These are phyloP conservation scores for Dasyurus viverrinus DNA, from an alignment of 2,113 vertebrate species.

Conservation along the genomic window DNA sequence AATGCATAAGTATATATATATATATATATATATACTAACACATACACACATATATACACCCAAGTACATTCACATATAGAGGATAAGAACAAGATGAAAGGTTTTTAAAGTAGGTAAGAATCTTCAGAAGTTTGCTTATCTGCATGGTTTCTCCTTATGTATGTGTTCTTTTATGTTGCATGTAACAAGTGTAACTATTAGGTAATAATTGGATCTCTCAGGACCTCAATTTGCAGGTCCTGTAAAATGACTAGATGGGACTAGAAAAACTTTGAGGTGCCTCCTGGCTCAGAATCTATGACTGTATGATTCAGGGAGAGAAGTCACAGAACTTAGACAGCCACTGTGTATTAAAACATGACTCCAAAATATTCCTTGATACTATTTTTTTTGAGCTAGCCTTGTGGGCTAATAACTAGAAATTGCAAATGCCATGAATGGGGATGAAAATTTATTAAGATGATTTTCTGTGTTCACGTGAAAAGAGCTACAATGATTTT, in stretches of 20 bases:
- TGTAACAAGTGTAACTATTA: neutral
- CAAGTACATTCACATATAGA: neutral
- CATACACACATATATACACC: too few relatives aligned
- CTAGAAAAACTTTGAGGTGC: neutral
- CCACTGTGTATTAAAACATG: neutral
- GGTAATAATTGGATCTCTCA: neutral
- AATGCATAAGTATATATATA: too few relatives aligned
- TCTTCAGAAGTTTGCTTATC: neutral
- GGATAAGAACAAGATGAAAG: neutral
- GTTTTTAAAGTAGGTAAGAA: neutral
- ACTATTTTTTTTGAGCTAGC: neutral
- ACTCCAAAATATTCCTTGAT: neutral
- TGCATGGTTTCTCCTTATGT: neutral
- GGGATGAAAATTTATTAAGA: neutral
- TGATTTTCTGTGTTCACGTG: constrained; percentile 21
- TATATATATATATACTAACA: neutral
- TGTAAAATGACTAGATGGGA: neutral
- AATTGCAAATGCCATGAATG: neutral
- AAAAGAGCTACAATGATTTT: constrained; percentile 23
- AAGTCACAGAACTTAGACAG: neutral
- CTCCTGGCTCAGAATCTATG: neutral
- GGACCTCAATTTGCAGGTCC: neutral
- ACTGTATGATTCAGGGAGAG: neutral
- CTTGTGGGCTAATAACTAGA: constrained; percentile 35
- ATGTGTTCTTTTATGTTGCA: neutral